Evolutionary conservation across 2,113 vertebrate species (phyloP), one percentile per base, ranked within the genome.

Genomic region (Hirundichthys speculiger): DNA sequence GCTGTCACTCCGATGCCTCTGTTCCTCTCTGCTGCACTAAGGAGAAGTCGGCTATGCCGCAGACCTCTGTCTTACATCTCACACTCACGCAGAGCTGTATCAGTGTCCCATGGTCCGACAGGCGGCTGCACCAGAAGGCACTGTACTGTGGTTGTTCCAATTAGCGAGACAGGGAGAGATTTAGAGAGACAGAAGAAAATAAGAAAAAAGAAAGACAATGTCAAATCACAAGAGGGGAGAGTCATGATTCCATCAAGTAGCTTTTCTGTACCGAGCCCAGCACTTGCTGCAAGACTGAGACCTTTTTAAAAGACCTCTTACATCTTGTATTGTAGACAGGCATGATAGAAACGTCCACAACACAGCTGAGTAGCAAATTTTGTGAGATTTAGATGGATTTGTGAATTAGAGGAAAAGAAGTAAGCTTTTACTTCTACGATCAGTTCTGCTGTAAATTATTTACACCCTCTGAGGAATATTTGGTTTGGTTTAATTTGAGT

Each of bases 91-190:
- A 40, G 2, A 46, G 15, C 25, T 45, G 45, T 63, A 63, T 20
- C 65, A 63, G 72, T 69, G 75, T 79, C 66, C 72, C 10, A 25
- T 73, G 64, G 80, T 73, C 65, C 72, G 75, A 19, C 25, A 1
- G 59, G 64, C 80, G 79, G 69, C 53, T 11, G 54, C 40, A 27
- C 50, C 67, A 52, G 49, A 52, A 82, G 5, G 57, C 73, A 79
- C 64, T 80, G 83, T 69, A 71, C 65, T 73, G 69, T 53, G 62
- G 60, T 76, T 73, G 77, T 72, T 78, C 84, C 79, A 83, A 85
- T 86, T 78, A 86, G 66, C 73, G 69, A 72, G 25, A 50, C 24
- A 24, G 54, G 65, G 46, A 64, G 50, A 62, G 61, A 73, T 19
- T 48, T 50, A 70, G 50, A 1, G 27, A 41, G 57, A 65, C 4